Evolutionary conservation across 2,113 vertebrate species (phyloP).

Genomic region (Gopherus evgoodei): DNA sequence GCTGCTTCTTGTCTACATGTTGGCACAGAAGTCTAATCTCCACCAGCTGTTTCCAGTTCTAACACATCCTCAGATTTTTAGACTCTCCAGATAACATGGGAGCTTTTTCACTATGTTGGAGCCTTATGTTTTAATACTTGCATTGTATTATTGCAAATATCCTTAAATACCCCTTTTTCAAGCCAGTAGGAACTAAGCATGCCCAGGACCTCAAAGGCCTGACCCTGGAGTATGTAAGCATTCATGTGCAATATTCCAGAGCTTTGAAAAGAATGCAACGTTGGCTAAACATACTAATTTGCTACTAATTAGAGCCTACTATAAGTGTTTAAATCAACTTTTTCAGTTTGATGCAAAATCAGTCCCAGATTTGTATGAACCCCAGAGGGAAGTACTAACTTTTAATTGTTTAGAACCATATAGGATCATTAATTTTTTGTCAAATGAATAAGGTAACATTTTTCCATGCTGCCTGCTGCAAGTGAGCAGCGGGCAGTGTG

Average conservation of each 20-base stretch:
- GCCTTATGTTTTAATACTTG: background rate
- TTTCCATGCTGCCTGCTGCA: background rate
- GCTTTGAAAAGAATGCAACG: rapidly evolving
- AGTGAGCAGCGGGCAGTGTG: background rate
- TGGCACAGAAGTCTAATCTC: conserved; percentile 45
- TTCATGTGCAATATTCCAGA: background rate
- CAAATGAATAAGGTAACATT: background rate
- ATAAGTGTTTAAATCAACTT: background rate
- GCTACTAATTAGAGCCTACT: background rate
- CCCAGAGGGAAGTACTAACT: background rate
- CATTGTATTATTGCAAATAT: conserved; percentile 39
- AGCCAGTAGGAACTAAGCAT: background rate
- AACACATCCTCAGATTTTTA: conserved; percentile 51
- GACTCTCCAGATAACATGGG: conserved; percentile 26
- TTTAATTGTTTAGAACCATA: background rate
- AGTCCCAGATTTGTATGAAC: conserved; percentile 9
- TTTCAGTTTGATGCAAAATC: background rate
- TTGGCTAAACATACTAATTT: background rate
- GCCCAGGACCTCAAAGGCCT: background rate
- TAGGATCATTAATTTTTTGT: background rate
- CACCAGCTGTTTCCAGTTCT: conserved; percentile 47
- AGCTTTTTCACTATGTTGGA: conserved; percentile 48
- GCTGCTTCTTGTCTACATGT: conserved; percentile 18
- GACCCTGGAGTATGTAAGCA: background rate
- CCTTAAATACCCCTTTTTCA: background rate